Percentiles rank a stretch among this genome's conserved stretches.
phyloP scores from a whole-genome alignment of 2,797 vertebrate genomes.

The Euphonia xanthogaster region DNA sequence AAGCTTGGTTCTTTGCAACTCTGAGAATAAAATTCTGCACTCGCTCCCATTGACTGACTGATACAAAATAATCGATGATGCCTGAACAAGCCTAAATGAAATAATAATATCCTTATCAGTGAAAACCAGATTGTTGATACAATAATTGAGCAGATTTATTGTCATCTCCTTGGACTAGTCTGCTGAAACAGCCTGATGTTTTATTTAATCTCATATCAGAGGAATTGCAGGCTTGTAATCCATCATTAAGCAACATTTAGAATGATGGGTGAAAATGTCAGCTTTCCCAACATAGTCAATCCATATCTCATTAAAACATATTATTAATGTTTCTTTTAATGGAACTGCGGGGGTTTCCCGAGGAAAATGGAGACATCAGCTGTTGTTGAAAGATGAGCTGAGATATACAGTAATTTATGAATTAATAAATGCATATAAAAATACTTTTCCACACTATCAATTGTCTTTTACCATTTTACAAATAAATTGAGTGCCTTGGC shows the following conservation, averaged over 20 bases:
- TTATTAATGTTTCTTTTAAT: slow-evolving; percentile 97
- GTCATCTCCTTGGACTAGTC: slow-evolving; percentile 82
- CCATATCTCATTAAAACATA: slow-evolving; percentile 95
- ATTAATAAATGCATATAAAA: slow-evolving; percentile 89
- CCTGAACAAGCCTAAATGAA: slow-evolving; percentile 96
- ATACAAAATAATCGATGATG: slow-evolving; percentile 98
- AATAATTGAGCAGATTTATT: slow-evolving; percentile 97
- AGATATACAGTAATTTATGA: slow-evolving; percentile 91
- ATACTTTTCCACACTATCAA: slow-evolving; percentile 84
- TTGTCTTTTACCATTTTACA: slow-evolving; percentile 76
- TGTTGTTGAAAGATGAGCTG: slow-evolving; percentile 89
- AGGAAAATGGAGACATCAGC: slow-evolving; percentile 85
- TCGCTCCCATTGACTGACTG: slow-evolving; percentile 88
- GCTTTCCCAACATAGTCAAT: slow-evolving; percentile 93
- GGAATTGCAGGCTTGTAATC: slow-evolving; percentile 95
- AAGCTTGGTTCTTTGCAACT: slow-evolving; percentile 68
- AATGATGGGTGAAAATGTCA: slow-evolving; percentile 93
- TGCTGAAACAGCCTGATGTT: slow-evolving; percentile 91
- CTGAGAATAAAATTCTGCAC: slow-evolving; percentile 83
- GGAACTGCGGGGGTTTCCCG: slow-evolving; percentile 80
- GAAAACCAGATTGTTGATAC: slow-evolving; percentile 92
- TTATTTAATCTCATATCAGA: slow-evolving; percentile 97
- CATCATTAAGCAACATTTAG: slow-evolving; percentile 96
- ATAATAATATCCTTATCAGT: slow-evolving; percentile 98
- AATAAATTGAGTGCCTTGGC: slow-evolving; percentile 72